phyloP scores from a whole-genome alignment of 2,797 vertebrate species.

The Columba guinea region DNA sequence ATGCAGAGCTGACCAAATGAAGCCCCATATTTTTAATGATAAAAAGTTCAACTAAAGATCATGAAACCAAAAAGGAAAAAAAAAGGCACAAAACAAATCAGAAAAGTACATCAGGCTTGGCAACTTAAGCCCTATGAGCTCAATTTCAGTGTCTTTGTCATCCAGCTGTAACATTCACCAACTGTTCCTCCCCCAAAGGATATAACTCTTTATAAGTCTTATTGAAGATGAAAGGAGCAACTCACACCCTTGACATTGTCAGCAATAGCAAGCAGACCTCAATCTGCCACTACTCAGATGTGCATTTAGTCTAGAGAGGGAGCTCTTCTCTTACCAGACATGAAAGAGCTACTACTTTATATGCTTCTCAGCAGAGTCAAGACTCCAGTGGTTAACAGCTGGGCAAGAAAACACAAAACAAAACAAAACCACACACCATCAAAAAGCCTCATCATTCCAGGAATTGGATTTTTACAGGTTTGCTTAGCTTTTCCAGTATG shows the following conservation, averaged over 20 bases:
- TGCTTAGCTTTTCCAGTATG: background rate
- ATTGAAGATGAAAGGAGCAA: background rate
- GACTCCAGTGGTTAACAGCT: background rate
- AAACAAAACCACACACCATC: no score
- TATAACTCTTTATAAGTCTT: background rate
- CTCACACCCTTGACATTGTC: background rate
- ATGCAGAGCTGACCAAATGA: background rate
- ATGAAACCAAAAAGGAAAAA: background rate
- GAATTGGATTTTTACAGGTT: background rate
- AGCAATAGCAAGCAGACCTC: background rate
- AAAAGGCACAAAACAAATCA: background rate
- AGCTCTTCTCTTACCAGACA: background rate
- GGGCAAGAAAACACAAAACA: rapidly evolving
- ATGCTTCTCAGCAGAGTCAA: background rate
- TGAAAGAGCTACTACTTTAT: background rate
- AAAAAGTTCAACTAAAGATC: background rate
- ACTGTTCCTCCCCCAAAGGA: background rate
- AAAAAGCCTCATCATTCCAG: background rate
- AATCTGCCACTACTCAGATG: background rate
- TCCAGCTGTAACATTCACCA: background rate
- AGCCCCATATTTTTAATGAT: background rate
- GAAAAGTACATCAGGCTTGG: background rate
- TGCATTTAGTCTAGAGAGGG: background rate
- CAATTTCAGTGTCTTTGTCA: background rate
- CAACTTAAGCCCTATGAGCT: background rate